Evolutionary conservation across 2,113 vertebrate species (phyloP).

Genomic region (Salvelinus alpinus): DNA sequence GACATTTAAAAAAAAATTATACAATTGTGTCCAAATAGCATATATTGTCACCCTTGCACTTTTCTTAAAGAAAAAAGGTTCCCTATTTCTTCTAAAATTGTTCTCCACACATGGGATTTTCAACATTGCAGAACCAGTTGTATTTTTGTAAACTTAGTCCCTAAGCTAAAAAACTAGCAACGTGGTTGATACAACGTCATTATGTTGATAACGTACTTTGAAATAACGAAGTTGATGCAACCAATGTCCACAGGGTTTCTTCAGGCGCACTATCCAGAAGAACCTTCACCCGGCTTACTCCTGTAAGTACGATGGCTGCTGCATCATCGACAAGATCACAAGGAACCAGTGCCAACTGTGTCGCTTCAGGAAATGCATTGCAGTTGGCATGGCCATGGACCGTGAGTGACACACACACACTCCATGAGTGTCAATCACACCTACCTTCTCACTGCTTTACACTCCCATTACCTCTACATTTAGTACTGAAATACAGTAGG

Average conservation of each 20-base stretch:
- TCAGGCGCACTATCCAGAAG: slow-evolving; percentile 97
- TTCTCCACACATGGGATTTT: no score
- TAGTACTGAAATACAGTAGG: neutral
- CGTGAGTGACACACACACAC: slow-evolving; percentile 62
- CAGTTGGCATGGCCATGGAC: slow-evolving; percentile 76
- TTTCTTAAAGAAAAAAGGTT: no score
- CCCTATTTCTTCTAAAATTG: no score
- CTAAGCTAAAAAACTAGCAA: no score
- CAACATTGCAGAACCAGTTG: no score
- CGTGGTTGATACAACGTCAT: no score
- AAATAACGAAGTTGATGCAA: no score
- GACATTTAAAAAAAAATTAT: no score
- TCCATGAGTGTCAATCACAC: neutral
- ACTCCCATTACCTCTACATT: neutral
- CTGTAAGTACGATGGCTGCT: slow-evolving; percentile 96
- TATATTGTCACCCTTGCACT: no score
- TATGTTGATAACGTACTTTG: no score
- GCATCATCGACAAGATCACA: slow-evolving; percentile 97
- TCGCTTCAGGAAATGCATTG: slow-evolving; percentile 96
- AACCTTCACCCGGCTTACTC: slow-evolving; percentile 93
- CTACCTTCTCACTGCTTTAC: neutral
- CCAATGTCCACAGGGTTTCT: slow-evolving; percentile 82
- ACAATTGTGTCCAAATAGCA: no score
- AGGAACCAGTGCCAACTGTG: slow-evolving; percentile 98
- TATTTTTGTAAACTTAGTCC: no score